phyloP scores from a whole-genome alignment of 2,797 vertebrate genomes.

The Otus scops region DNA sequence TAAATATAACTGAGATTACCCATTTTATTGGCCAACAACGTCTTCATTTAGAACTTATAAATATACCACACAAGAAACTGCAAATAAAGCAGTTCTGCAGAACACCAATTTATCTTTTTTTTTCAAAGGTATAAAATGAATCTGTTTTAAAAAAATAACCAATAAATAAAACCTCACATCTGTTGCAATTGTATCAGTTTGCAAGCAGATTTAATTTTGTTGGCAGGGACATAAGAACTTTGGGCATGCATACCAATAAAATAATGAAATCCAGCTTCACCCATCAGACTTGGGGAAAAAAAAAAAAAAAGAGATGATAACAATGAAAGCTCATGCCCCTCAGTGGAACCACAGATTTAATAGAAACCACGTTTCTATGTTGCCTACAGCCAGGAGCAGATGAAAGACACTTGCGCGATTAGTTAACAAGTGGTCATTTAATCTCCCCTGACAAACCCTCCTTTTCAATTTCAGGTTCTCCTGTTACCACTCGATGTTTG shows the following conservation, averaged over 20 bases:
- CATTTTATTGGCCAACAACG: not conserved
- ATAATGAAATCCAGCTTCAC: conserved; percentile 67
- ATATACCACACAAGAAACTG: not conserved
- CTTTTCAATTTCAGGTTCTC: not conserved
- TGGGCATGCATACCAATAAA: not conserved
- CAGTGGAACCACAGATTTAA: conserved; percentile 54
- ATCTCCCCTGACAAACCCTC: conserved; percentile 27
- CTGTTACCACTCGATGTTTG: not conserved
- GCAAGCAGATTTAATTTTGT: conserved; percentile 49
- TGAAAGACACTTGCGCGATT: conserved; percentile 67
- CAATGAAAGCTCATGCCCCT: conserved; percentile 38
- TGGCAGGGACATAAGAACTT: conserved; percentile 39
- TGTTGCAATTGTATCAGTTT: conserved; percentile 8
- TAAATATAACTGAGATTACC: not conserved
- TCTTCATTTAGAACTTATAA: conserved; percentile 35
- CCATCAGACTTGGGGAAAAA: not conserved
- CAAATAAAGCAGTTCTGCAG: not conserved
- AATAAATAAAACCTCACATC: not conserved
- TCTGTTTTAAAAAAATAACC: not conserved
- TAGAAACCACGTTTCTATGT: conserved; percentile 57
- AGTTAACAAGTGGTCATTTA: conserved; percentile 61
- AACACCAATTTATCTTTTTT: not conserved
- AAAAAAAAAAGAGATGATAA: not conserved
- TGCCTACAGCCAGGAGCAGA: conserved; percentile 60
- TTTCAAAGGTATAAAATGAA: not conserved